phyloP scores from a whole-genome alignment of 1,140 invertebrate genomes.

The Cyclargus thomasi region DNA sequence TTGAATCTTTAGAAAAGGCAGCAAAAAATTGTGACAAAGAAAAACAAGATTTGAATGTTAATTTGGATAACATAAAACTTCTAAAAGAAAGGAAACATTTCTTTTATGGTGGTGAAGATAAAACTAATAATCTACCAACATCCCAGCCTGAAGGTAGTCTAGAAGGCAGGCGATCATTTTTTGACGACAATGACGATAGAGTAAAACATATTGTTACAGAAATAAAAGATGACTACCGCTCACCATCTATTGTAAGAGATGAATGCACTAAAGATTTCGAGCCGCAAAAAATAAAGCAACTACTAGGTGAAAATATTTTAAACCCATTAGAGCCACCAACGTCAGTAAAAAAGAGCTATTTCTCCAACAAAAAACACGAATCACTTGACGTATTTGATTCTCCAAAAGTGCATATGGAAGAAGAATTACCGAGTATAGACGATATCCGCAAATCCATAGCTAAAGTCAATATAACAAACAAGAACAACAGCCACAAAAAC shows the following conservation, averaged over 20 bases:
- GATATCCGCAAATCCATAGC: slow-evolving; percentile 33
- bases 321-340: slow-evolving; percentile 20
- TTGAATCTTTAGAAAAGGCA: not conserved
- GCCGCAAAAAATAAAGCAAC: slow-evolving; percentile 47
- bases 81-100: slow-evolving; percentile 40
- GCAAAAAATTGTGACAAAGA: not conserved
- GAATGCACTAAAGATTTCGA: slow-evolving; percentile 36
- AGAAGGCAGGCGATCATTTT: slow-evolving; percentile 18
- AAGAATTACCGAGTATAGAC: slow-evolving; percentile 13
- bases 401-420: slow-evolving; percentile 25
- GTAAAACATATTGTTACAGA: slow-evolving; percentile 26
- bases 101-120: slow-evolving; percentile 31
- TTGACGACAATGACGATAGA: slow-evolving; percentile 15
- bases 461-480: slow-evolving; percentile 23
- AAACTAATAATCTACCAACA: slow-evolving; percentile 3
- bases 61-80: slow-evolving; percentile 26
- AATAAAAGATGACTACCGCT: slow-evolving; percentile 36
- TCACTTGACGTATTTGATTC: slow-evolving; percentile 59
- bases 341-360: slow-evolving; percentile 1
- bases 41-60: slow-evolving; percentile 18
- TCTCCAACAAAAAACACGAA: slow-evolving; percentile 35
- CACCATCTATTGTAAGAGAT: slow-evolving; percentile 52
- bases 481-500: not conserved
- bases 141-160: not conserved
- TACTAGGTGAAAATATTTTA: slow-evolving; percentile 46